phyloP scores from a whole-genome alignment of 2,888 invertebrate genomes.

The Sympetrum striolatum region DNA sequence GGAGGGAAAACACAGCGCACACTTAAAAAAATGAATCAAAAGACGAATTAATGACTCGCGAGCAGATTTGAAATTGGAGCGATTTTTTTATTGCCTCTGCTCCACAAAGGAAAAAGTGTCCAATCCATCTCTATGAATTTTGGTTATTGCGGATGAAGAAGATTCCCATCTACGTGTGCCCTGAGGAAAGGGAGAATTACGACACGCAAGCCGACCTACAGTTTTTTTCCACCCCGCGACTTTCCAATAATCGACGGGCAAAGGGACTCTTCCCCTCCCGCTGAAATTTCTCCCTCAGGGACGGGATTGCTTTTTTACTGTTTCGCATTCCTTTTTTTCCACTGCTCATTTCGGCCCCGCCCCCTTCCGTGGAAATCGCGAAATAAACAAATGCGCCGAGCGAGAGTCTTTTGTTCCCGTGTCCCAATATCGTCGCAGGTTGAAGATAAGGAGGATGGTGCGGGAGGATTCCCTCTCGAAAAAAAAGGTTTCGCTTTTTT shows the following conservation, averaged over 20 bases:
- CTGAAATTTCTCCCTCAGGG: neutral
- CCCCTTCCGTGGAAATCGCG: neutral
- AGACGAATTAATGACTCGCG: conserved; percentile 13
- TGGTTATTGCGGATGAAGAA: conserved; percentile 15
- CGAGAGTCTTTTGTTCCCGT: neutral
- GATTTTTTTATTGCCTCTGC: neutral
- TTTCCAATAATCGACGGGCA: conserved; percentile 15
- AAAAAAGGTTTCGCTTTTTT: neutral
- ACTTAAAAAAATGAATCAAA: neutral
- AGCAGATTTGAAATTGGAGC: neutral
- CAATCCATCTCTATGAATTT: conserved; percentile 18
- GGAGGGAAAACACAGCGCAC: neutral
- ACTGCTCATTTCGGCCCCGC: neutral
- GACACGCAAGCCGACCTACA: conserved; percentile 4
- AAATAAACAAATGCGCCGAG: neutral
- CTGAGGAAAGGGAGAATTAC: neutral
- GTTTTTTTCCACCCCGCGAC: neutral
- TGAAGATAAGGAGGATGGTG: neutral
- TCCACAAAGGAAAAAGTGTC: neutral
- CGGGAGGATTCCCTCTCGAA: neutral
- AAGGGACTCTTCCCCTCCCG: neutral
- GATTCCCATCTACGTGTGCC: neutral
- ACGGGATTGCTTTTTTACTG: neutral
- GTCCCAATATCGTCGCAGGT: neutral
- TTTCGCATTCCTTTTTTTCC: neutral